A percentile compares a stretch with the other conserved stretches of the same genome.
Conservation (phyloP, 1,140 invertebrate genomes). For the Pseudoatta argentina region DNA sequence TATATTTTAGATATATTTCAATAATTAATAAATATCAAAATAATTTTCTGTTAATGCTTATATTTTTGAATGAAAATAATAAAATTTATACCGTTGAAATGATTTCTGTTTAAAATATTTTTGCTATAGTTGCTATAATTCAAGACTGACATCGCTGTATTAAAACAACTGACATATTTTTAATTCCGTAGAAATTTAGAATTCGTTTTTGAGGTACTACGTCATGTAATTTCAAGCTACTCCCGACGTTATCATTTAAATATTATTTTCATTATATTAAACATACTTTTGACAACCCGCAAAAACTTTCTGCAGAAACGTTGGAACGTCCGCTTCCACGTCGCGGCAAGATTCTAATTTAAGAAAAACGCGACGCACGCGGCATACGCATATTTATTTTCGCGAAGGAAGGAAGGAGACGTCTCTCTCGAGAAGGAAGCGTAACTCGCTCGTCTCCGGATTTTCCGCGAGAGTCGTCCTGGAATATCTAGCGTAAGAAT, state of each 20-base stretch:
- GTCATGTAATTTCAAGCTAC: neutral
- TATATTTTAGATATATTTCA: neutral
- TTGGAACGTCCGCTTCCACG: constrained; percentile 8
- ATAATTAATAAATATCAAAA: constrained; percentile 5
- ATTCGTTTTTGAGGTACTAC: neutral
- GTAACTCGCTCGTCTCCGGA: constrained; percentile 17
- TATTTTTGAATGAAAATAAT: neutral
- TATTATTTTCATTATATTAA: constrained; percentile 37
- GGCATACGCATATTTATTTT: constrained; percentile 21
- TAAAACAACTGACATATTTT: neutral
- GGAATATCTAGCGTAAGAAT: constrained; percentile 60
- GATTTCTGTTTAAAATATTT: neutral
- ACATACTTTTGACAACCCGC: constrained; percentile 12
- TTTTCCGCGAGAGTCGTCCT: constrained; percentile 55
- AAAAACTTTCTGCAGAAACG: constrained; percentile 14
- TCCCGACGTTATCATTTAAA: neutral
- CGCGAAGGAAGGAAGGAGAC: neutral
- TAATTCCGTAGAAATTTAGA: neutral
- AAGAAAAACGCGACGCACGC: constrained; percentile 54
- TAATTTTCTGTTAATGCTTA: neutral
- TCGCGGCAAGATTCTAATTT: constrained; percentile 46
- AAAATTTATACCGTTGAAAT: neutral
- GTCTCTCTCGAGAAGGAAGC: constrained; percentile 16
- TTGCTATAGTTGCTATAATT: neutral
- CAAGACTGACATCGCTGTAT: neutral